A percentile compares a stretch with the other conserved stretches of the same genome.
phyloP scores from a whole-genome alignment of 2,888 invertebrate species.

The Baccha elongata region DNA sequence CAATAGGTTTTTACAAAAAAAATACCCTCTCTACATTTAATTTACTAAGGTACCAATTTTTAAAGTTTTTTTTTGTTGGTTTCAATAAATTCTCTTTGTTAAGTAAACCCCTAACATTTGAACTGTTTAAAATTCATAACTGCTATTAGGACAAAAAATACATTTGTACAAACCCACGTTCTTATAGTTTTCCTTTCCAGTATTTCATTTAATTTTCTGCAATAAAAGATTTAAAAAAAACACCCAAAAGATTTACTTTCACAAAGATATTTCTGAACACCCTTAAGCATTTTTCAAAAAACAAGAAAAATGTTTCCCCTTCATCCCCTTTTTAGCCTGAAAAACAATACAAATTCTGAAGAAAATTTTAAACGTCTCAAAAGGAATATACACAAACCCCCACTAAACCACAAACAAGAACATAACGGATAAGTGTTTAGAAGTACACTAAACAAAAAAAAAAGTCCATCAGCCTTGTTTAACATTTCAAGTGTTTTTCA shows the following conservation, averaged over 20 bases:
- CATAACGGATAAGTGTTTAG: background rate
- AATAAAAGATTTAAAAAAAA: background rate
- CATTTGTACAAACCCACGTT: too few species aligned
- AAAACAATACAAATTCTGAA: background rate
- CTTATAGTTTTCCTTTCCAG: too few species aligned
- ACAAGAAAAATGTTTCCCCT: background rate
- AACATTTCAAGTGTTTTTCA: conserved; percentile 31
- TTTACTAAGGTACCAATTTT: too few species aligned
- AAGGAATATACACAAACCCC: background rate
- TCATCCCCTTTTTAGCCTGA: background rate
- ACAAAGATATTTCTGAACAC: background rate
- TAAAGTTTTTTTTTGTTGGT: too few species aligned
- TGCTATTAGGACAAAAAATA: too few species aligned
- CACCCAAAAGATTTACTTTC: background rate
- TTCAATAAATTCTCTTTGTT: too few species aligned
- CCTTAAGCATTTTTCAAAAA: background rate
- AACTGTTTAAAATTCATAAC: background rate
- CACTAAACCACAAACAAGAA: background rate
- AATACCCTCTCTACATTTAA: too few species aligned
- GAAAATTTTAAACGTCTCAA: background rate
- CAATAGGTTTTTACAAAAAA: too few species aligned
- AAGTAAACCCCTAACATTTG: background rate
- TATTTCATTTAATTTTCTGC: too few species aligned
- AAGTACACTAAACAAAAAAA: background rate
- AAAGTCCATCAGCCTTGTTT: conserved; percentile 27